A percentile compares a stretch with the other conserved stretches of the same genome.
Conservation (phyloP, 2,888 invertebrate species). For the Tanytarsus gracilentus region DNA sequence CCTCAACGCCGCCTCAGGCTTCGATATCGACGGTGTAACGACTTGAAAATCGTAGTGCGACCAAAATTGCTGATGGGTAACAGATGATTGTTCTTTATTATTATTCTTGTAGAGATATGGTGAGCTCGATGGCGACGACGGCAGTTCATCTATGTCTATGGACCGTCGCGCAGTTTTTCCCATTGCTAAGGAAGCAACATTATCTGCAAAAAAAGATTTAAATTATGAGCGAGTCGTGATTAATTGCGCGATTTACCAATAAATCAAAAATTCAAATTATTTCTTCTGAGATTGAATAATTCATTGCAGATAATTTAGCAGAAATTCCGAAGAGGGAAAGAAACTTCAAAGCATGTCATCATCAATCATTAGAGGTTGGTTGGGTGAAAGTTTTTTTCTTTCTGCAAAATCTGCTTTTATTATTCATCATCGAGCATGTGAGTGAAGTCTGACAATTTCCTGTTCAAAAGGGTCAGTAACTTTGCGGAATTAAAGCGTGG, state of each 20-base stretch:
- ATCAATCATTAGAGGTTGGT: too few relatives aligned
- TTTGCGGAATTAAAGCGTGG: too few relatives aligned
- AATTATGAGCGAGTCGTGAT: not conserved
- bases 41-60: constrained; percentile 29
- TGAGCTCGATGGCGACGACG: constrained; percentile 33
- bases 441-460: too few relatives aligned
- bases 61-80: constrained; percentile 12
- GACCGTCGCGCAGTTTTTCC: constrained; percentile 44
- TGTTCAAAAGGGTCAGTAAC: too few relatives aligned
- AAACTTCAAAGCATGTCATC: too few relatives aligned
- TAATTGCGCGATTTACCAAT: not conserved
- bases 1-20: constrained; percentile 14
- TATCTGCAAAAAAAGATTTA: constrained; percentile 35
- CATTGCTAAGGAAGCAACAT: constrained; percentile 45
- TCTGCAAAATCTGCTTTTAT: too few relatives aligned
- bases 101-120: constrained; percentile 30
- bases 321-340: too few relatives aligned
- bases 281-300: too few relatives aligned
- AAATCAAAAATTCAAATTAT: not conserved
- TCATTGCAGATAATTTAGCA: too few relatives aligned
- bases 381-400: too few relatives aligned
- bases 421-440: too few relatives aligned
- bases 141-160: constrained; percentile 37
- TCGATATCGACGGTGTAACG: constrained; percentile 31
- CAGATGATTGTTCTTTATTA: not conserved